Percentiles rank a stretch among this genome's conserved stretches.
These are phyloP conservation scores for Lasioglossum lativentre DNA, from an alignment of 2,888 invertebrate species.

Conservation along the genomic window DNA sequence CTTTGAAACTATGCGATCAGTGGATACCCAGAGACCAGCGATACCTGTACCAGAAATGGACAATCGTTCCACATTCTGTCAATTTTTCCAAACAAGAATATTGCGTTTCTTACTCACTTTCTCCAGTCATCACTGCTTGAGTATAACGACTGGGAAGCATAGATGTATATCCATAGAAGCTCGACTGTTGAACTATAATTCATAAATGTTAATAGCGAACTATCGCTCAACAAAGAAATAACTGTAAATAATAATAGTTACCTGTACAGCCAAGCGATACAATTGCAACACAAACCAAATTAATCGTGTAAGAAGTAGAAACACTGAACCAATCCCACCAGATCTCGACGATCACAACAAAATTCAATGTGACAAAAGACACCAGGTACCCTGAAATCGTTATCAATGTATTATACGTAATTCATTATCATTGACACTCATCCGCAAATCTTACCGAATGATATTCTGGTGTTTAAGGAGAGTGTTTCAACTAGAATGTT, in stretches of 20 bases:
- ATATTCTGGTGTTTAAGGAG: conserved; percentile 93
- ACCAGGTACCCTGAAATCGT: conserved; percentile 90
- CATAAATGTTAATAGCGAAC: neutral
- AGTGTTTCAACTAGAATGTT: conserved; percentile 94
- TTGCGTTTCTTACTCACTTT: conserved; percentile 88
- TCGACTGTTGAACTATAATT: conserved; percentile 93
- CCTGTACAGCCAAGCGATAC: conserved; percentile 95
- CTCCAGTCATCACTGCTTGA: conserved; percentile 97
- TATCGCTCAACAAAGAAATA: neutral
- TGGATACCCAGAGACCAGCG: conserved; percentile 94
- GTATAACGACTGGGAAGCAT: conserved; percentile 96
- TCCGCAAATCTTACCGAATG: conserved; percentile 88
- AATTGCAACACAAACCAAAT: conserved; percentile 93
- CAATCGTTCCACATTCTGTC: neutral
- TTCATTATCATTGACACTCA: neutral
- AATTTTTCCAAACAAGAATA: neutral
- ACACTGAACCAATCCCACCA: conserved; percentile 93
- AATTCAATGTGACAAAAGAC: conserved; percentile 92
- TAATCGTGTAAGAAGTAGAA: conserved; percentile 92
- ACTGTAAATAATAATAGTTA: conserved; percentile 70
- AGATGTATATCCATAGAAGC: conserved; percentile 97
- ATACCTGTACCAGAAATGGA: conserved; percentile 87
- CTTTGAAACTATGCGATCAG: conserved; percentile 94
- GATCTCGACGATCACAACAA: conserved; percentile 94
- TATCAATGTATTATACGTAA: neutral